phyloP scores from a whole-genome alignment of 1,140 invertebrate species.

The Bombus superbus region DNA sequence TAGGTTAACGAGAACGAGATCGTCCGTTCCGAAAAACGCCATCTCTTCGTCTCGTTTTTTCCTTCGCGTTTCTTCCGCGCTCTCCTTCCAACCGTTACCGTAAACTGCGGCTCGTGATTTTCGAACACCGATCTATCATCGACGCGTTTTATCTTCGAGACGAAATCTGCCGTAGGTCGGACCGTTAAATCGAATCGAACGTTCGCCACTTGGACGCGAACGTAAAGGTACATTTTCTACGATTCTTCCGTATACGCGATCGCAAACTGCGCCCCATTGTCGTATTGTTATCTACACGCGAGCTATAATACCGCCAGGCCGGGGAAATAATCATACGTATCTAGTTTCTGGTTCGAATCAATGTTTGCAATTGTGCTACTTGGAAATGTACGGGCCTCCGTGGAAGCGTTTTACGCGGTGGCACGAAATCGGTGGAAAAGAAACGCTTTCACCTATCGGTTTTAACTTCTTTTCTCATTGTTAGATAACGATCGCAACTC shows the following conservation, averaged over 20 bases:
- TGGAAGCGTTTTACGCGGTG: conserved; percentile 12
- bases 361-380: conserved; percentile 48
- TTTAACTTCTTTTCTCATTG: conserved; percentile 21
- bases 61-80: neutral
- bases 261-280: conserved; percentile 32
- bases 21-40: conserved; percentile 20
- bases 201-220: neutral
- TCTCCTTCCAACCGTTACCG: neutral
- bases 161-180: neutral
- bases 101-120: neutral
- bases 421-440: conserved; percentile 19
- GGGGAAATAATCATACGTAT: conserved; percentile 47
- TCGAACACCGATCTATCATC: neutral
- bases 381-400: conserved; percentile 32
- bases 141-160: no score
- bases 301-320: conserved; percentile 11
- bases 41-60: neutral
- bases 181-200: conserved; percentile 10
- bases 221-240: neutral
- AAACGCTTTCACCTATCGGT: neutral
- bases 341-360: conserved; percentile 47
- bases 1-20: conserved; percentile 50
- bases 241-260: conserved; percentile 2
- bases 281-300: conserved; percentile 41
- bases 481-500: conserved; percentile 34